Evolutionary conservation across 2,888 invertebrate genomes (phyloP), one percentile per base, ranked within the genome.

Genomic region (Anodontia alba): DNA sequence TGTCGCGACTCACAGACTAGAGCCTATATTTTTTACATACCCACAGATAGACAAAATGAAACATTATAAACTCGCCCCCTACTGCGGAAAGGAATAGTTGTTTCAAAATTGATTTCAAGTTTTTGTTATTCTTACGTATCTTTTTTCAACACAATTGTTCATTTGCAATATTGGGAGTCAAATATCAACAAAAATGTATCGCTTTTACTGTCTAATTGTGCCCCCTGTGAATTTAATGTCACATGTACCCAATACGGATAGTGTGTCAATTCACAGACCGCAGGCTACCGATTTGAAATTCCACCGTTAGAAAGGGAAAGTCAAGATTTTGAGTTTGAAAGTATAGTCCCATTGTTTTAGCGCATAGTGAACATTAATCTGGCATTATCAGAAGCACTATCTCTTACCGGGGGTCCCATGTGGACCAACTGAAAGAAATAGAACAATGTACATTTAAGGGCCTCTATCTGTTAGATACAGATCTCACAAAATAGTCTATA

Each of bases 11-110:
- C n/a, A 10, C 54, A 26, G 26, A 54, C 54, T 54, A 54, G 8
- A 23, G 54, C 54, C 54, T 26, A 54, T 54, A 8, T 54, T 54
- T 8, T 8, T 23, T 10, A 26, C 29, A 33, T 62, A 62, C 62
- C 62, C 62, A 62, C 62, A 23, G 62, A 20, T 2, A 12, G 62
- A 17, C 7, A 62, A 33, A 33, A 10, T 33, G 62, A 62, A 62
- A 62, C 62, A 62, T 33, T 33, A 62, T 62, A 62, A 33, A 62
- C 33, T 62, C 62, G 33, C 62, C 62, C 62, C 62, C 62, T 62
- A 62, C 62, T 62, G 62, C 62, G 62, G 62, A 62, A 62, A 31
- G 10, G 33, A 15, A 15, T 62, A 33, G 62, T 62, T 62, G 62
- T 62, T 62, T 62, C 33, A 62, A 62, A 62, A 62, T 62, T 62